Conservation (phyloP, 1,140 invertebrate genomes). For the Anastatus disparis region DNA sequence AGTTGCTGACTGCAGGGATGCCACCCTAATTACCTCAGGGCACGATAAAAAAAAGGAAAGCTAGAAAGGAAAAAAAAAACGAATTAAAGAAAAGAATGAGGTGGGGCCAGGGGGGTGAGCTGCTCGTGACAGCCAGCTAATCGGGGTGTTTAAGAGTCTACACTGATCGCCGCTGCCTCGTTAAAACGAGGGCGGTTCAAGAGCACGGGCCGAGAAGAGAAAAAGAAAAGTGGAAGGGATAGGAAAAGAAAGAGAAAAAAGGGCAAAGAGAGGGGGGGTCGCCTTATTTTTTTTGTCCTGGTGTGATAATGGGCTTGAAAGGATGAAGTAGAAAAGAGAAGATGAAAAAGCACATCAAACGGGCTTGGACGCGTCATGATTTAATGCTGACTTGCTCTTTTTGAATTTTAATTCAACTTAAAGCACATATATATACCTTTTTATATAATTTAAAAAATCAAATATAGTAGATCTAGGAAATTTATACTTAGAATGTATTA, state of each 20-base stretch:
- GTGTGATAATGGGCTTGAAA: conserved; percentile 56
- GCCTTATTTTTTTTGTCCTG: conserved; percentile 55
- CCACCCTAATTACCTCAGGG: conserved; percentile 65
- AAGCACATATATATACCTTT: no score
- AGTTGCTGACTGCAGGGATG: conserved; percentile 61
- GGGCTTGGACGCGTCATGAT: conserved; percentile 41
- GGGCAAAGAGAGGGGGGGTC: conserved; percentile 35
- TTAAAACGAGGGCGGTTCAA: conserved; percentile 62
- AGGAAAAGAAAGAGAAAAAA: conserved; percentile 4
- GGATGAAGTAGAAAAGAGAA: conserved; percentile 47
- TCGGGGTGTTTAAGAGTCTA: conserved; percentile 68
- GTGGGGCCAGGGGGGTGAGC: conserved; percentile 63
- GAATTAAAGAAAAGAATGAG: conserved; percentile 68
- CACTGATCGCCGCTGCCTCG: conserved; percentile 65
- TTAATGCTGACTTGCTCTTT: conserved; percentile 48
- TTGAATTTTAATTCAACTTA: conserved; percentile 44
- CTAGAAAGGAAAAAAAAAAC: conserved; percentile 51
- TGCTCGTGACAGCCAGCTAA: conserved; percentile 67
- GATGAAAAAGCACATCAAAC: conserved; percentile 25
- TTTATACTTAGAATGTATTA: no score
- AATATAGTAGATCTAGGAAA: no score
- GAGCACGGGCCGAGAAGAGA: not conserved
- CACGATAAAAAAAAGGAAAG: conserved; percentile 57
- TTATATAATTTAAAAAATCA: no score
- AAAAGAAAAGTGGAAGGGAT: not conserved